phyloP scores from a whole-genome alignment of 2,797 vertebrate species.

The Tapirus indicus region DNA sequence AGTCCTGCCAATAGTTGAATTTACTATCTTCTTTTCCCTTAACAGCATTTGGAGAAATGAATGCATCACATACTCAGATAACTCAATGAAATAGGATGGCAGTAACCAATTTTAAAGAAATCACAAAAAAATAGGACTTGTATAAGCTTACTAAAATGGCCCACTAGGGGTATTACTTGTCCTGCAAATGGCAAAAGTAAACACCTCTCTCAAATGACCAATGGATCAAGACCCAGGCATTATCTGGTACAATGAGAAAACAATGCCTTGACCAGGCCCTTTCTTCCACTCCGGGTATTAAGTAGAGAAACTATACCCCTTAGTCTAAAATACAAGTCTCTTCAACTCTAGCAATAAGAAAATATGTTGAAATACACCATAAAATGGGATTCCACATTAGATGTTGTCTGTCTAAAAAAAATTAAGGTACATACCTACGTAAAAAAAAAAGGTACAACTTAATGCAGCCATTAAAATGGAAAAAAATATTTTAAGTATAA shows the following conservation, averaged over 20 bases:
- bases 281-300: not conserved
- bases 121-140: not conserved
- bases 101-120: not conserved
- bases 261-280: not conserved
- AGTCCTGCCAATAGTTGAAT: not conserved
- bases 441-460: not conserved
- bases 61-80: not conserved
- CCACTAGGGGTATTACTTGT: not conserved
- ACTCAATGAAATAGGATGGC: not conserved
- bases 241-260: not conserved
- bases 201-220: not conserved
- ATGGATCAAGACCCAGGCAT: not conserved
- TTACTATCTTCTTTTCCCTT: not conserved
- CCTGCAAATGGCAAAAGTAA: not conserved
- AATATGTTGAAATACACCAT: not conserved
- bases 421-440: not conserved
- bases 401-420: not conserved
- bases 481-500: conserved; percentile 49
- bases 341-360: conserved; percentile 22
- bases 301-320: not conserved
- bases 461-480: not conserved
- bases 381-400: conserved; percentile 17
- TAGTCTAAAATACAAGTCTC: conserved; percentile 16
- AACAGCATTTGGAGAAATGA: conserved; percentile 13
- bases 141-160: not conserved